Evolutionary conservation across 2,888 invertebrate genomes (phyloP).

Genomic region (Nephrotoma appendiculata): DNA sequence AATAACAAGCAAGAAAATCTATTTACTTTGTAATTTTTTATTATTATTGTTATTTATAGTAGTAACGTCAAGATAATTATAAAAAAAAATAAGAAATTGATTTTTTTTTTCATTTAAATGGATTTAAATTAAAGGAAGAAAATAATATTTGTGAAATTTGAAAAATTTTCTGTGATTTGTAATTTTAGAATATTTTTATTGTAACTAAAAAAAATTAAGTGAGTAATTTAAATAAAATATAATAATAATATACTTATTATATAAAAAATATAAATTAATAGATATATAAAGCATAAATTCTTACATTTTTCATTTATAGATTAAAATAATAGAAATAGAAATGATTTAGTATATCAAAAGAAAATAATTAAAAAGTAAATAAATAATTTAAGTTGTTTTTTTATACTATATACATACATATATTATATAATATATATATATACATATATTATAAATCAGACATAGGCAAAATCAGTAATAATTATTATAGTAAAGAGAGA

Average conservation of each 20-base stretch:
- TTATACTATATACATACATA: not conserved
- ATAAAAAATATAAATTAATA: not conserved
- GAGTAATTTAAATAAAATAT: not conserved
- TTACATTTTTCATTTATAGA: not conserved
- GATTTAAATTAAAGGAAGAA: not conserved
- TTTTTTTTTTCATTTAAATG: not conserved
- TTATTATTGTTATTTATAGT: not conserved
- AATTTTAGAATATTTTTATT: not conserved
- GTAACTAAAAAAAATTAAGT: not conserved
- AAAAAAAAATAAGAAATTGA: not conserved
- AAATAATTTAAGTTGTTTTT: not conserved
- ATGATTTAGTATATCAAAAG: not conserved
- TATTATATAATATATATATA: not conserved
- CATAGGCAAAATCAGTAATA: not conserved
- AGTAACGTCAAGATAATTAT: not conserved
- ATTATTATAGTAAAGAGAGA: not conserved
- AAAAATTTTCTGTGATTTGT: not conserved
- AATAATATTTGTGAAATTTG: not conserved
- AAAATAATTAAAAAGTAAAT: not conserved
- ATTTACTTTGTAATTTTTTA: not conserved
- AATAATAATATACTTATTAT: not conserved
- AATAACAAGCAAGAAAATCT: not conserved
- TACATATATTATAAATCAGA: not conserved
- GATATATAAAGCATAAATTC: not conserved
- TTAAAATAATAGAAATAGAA: not conserved